Evolutionary conservation across 2,797 vertebrate genomes (phyloP), one percentile per base, ranked within the genome.

Genomic region (Cygnus olor): DNA sequence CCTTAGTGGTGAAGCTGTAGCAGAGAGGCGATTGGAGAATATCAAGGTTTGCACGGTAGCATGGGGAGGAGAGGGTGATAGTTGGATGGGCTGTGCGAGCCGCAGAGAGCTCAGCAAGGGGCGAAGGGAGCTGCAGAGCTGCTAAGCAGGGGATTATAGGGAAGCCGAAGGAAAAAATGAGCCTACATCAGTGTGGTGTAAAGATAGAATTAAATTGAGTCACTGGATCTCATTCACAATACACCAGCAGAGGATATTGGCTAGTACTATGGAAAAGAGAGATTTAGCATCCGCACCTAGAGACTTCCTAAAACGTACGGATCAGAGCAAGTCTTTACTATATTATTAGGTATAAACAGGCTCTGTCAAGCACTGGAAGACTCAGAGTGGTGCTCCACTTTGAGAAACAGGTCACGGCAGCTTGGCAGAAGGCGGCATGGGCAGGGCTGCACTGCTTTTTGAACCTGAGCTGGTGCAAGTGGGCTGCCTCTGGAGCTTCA

Each of bases 181-280:
- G 51, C 51, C 72, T 85, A 10, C 66, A 90, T 57, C 64, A 44
- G 14, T 83, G 79, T 85, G 76, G 61, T 83, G 58, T 90, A 92
- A 90, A 85, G 61, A 78, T 47, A 80, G 57, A 93, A 89, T 90
- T 93, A 93, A 85, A 71, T 73, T 58, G 90, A 94, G 63, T 90
- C 86, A 66, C 72, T 66, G 81, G 61, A 83, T 94, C 69, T 89
- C 18, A 80, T 94, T 93, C 83, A 53, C 45, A 76, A 63, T 40
- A 79, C 21, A 54, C 11, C 42, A 51, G 56, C 76, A 88, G 64
- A 94, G 25, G 61, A 80, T 70, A 76, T 58, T 87, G 91, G 53
- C 44, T 82, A 61, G 60, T 84, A n/a, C 49, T 61, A 15, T 0
- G 1, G 76, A 92, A 83, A 80, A 94, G 54, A 85, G 57, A 87